Percentiles rank a stretch among this genome's conserved stretches.
Evolutionary conservation across 2,888 invertebrate species (phyloP).

Genomic region (Perizoma affinitatum): DNA sequence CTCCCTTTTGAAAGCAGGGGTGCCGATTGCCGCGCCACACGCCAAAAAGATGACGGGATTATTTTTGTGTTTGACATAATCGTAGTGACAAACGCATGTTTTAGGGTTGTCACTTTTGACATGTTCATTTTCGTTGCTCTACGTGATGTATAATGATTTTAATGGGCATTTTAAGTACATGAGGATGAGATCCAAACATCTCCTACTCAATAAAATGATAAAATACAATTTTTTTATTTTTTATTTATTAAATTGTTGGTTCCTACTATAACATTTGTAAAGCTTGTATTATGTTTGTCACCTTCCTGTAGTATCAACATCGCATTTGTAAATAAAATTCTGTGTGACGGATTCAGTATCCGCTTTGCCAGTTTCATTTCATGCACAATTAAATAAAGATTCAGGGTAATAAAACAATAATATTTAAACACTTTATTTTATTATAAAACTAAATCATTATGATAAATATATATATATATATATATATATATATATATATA

Average conservation of each 20-base stretch:
- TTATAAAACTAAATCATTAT: too few species aligned
- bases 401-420: too few species aligned
- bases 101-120: slow-evolving; percentile 74
- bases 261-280: not conserved
- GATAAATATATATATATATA: too few species aligned
- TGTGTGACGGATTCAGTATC: too few species aligned
- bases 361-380: too few species aligned
- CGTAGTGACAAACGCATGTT: slow-evolving; percentile 82
- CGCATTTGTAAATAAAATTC: too few species aligned
- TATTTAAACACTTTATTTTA: too few species aligned
- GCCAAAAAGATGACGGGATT: slow-evolving; percentile 83
- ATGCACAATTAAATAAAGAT: too few species aligned
- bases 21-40: slow-evolving; percentile 58
- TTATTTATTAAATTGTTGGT: too few species aligned
- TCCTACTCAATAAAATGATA: slow-evolving; percentile 11
- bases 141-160: slow-evolving; percentile 41
- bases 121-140: slow-evolving; percentile 57
- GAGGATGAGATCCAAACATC: slow-evolving; percentile 40
- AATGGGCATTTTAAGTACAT: slow-evolving; percentile 31
- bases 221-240: not conserved
- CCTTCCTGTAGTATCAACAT: too few species aligned
- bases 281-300: not conserved
- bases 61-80: slow-evolving; percentile 84
- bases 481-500: too few species aligned
- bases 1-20: slow-evolving; percentile 80